Conservation (phyloP, 1,140 invertebrate genomes). For the Bombus superbus region DNA sequence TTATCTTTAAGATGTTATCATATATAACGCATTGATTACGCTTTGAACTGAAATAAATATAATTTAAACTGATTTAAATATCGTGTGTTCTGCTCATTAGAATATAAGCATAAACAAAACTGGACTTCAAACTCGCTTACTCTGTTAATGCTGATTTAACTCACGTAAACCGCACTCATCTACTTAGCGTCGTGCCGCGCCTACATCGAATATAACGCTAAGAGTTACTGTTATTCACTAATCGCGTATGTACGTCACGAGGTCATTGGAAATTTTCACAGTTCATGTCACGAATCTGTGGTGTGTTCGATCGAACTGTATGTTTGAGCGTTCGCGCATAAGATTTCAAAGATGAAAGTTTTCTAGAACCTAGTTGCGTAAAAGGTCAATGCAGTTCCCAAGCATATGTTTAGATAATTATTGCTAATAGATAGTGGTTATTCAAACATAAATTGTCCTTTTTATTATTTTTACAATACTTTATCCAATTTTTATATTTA, state of each 20-base stretch:
- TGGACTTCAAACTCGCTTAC: slow-evolving; percentile 23
- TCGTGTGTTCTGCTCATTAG: background rate
- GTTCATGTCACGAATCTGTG: background rate
- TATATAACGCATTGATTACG: too few relatives aligned
- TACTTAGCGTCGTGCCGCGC: slow-evolving; percentile 12
- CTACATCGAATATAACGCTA: slow-evolving; percentile 10
- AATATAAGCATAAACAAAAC: background rate
- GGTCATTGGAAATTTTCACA: slow-evolving; percentile 24
- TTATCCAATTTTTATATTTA: too few relatives aligned
- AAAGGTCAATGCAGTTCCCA: too few relatives aligned
- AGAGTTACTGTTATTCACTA: slow-evolving; percentile 44
- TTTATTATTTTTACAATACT: too few relatives aligned
- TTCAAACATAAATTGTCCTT: too few relatives aligned
- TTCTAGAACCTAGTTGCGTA: too few relatives aligned
- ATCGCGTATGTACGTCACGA: slow-evolving; percentile 32
- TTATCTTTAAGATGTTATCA: background rate
- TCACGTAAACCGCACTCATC: slow-evolving; percentile 45
- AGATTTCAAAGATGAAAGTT: too few relatives aligned
- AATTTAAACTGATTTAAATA: background rate
- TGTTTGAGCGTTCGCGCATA: background rate
- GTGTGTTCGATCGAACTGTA: background rate
- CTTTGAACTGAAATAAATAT: too few relatives aligned
- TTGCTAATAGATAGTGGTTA: too few relatives aligned
- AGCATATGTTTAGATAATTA: too few relatives aligned
- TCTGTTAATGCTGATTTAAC: slow-evolving; percentile 36